Evolutionary conservation across 2,113 vertebrate species (phyloP), one percentile per base, ranked within the genome.

Genomic region (Cebidichthys violaceus): DNA sequence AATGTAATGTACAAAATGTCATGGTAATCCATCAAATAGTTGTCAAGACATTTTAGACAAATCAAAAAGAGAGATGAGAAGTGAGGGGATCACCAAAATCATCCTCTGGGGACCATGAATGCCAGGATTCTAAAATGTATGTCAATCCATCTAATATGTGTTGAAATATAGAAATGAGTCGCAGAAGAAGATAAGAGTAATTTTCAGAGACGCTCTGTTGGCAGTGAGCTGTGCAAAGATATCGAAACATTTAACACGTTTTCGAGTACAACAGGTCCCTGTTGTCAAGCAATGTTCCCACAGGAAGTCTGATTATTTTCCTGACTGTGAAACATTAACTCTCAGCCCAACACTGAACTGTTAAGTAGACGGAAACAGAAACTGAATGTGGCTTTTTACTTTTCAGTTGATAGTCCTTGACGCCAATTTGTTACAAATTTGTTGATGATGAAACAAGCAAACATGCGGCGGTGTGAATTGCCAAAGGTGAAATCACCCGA

Each of bases 351-450:
- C 35, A 1, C 59, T 61, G 81, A 88, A 80, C 85, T 83, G 87
- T 39, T 78, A 78, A 82, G 73, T 67, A 82, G 72, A 73, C 8
- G 50, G 41, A 57, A 60, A 77, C 72, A 43, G 64, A 79, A 69
- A 4, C 61, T 43, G 54, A 75, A 45, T 72, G 71, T 50, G 52
- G 55, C 71, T 80, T 86, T 86, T 59, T 29, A 10, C 75, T 62
- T 87, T 82, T 69, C 75, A 60, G 54, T 57, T 76, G 54, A 84
- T 66, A 65, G 71, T 79, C 68, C 61, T 75, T 33, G 10, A 81
- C 41, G 80, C 79, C 81, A 88, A 91, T 89, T 84, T 88, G 88
- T 92, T 88, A 84, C 88, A 90, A 92, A 93, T 93, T 89, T 88
- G 87, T 84, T 41, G 82, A 91, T 81, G 91, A 94, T 90, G 90